A percentile compares a stretch with the other conserved stretches of the same genome.
Evolutionary conservation across 2,113 vertebrate genomes (phyloP).

Genomic region (Pelecanus crispus): DNA sequence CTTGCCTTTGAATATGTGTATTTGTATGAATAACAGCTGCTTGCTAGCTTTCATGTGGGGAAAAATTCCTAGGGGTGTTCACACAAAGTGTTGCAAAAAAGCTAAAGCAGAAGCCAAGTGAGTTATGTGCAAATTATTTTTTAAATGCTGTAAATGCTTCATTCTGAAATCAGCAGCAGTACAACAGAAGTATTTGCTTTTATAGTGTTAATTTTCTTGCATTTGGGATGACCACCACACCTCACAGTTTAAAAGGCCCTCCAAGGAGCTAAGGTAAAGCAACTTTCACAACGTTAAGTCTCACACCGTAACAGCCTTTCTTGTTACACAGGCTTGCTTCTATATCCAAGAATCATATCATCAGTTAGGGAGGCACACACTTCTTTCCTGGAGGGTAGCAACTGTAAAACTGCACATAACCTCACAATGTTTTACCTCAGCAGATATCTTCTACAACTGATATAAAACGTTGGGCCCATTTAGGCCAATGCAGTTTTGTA

Average conservation of each 20-base stretch:
- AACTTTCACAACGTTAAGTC: neutral
- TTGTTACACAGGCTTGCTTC: neutral
- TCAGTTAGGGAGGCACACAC: neutral
- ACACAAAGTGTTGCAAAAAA: neutral
- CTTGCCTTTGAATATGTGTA: neutral
- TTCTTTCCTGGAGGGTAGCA: neutral
- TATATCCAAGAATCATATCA: neutral
- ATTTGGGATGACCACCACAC: neutral
- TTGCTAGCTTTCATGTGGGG: neutral
- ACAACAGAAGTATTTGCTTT: neutral
- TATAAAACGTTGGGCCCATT: neutral
- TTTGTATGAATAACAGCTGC: neutral
- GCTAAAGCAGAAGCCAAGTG: neutral
- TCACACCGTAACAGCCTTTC: neutral
- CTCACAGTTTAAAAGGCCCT: neutral
- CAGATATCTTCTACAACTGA: neutral
- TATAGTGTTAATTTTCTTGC: neutral
- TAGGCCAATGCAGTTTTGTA: neutral
- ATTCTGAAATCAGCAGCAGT: neutral
- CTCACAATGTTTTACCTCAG: neutral
- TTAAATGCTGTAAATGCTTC: neutral
- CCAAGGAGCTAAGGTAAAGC: neutral
- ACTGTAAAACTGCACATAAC: neutral
- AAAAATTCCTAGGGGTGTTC: neutral
- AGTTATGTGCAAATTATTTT: neutral